Base-by-base conservation (phyloP, 1,140 invertebrate genomes). In the Procambarus clarkii region DNA sequence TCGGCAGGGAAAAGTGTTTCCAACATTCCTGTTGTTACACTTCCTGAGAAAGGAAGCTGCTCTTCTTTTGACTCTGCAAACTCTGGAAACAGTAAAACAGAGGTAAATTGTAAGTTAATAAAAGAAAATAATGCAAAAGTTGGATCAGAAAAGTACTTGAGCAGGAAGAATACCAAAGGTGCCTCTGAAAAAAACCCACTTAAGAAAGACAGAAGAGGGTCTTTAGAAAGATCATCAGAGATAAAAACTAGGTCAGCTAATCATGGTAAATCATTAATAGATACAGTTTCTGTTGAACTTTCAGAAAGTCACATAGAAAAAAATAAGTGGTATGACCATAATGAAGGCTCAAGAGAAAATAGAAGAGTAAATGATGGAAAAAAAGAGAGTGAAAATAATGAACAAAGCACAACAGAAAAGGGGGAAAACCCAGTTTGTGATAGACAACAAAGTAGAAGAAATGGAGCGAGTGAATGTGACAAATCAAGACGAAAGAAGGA, bases 341-440 rank as follows among this genome's bases (percentile, higher is more conserved):
- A 78, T 18, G 74, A 48, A 60, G 5, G 74, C 15, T 58, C 48
- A 48, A 86, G 85, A n/a, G 24, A 86, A 2, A 86, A 24, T 54
- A 54, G 45, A 46, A 45, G 24, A 76, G 74, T 58, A 9, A 58
- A 11, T 44, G 18, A 50, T 15, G 48, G 78, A 2, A 8, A n/a
- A 34, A 78, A 58, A 11, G 45, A 45, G 21, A 24, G 50, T 60
- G 71, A 86, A 78, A 78, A 60, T 15, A 78, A 18, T 15, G 8
- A 13, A 18, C 74, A 7, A 71, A 86, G 45, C 8, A 21, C 74
- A 77, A 78, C 76, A 44, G 48, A 44, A 58, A 54, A 78, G 8
- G 34, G 54, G 21, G 48, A 86, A 78, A 86, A 86, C 21, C 45
- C 24, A 34, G 11, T 15, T 64, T 45, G 7, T 83, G 34, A 50